A percentile compares a stretch with the other conserved stretches of the same genome.
Conservation (phyloP, 53 echinoderm and acorn worm species). For the Zoroaster sp. region DNA sequence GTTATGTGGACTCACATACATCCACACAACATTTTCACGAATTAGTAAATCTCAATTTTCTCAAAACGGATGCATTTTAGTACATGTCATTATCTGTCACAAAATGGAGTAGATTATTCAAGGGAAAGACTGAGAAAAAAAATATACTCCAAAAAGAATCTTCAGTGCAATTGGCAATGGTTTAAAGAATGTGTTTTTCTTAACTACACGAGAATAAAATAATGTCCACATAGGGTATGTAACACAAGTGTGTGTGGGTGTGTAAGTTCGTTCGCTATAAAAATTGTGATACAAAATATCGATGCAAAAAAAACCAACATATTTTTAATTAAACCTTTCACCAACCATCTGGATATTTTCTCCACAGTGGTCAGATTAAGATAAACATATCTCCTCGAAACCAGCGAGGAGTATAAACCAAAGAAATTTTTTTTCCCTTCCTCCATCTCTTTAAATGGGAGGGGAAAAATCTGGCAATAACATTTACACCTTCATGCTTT, state of each 20-base stretch:
- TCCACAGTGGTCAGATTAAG: background rate
- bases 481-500: background rate
- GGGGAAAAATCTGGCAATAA: background rate
- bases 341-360: too few relatives aligned
- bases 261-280: background rate
- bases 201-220: background rate
- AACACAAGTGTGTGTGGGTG: background rate
- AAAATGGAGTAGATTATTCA: too few relatives aligned
- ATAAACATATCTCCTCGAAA: constrained; percentile 3
- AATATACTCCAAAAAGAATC: background rate
- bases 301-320: background rate
- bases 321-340: too few relatives aligned
- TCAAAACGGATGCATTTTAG: too few relatives aligned
- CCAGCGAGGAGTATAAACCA: constrained; percentile 27
- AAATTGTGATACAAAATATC: background rate
- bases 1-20: too few relatives aligned
- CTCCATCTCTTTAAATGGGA: background rate
- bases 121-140: background rate
- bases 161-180: background rate
- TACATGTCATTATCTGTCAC: too few relatives aligned
- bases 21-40: too few relatives aligned
- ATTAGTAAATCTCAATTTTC: too few relatives aligned
- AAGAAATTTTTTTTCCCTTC: background rate
- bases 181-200: background rate
- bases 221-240: background rate